A percentile compares a stretch with the other conserved stretches of the same genome.
phyloP scores from a whole-genome alignment of 2,888 invertebrate species.

The Coelopa pilipes region DNA sequence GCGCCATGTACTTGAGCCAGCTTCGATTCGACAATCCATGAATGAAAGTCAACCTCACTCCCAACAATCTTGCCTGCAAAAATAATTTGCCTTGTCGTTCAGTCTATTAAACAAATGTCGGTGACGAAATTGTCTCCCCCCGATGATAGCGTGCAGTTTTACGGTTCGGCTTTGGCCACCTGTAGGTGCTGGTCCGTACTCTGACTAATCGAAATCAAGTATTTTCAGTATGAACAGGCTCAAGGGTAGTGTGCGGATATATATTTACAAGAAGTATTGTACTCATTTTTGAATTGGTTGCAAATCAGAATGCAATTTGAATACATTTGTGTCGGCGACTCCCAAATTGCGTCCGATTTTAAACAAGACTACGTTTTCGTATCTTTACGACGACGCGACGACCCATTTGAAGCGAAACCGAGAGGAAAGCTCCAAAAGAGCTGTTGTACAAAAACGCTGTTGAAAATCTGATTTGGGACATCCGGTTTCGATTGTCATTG shows the following conservation, averaged over 20 bases:
- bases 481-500: slow-evolving; percentile 66
- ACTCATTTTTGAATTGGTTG: too few relatives aligned
- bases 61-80: background rate
- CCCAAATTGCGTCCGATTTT: too few relatives aligned
- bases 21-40: slow-evolving; percentile 9
- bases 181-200: too few relatives aligned
- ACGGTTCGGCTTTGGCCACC: background rate
- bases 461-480: slow-evolving; percentile 66
- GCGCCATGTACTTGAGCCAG: background rate
- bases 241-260: too few relatives aligned
- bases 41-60: background rate
- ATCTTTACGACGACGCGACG: too few relatives aligned
- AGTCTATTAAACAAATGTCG: background rate
- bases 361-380: too few relatives aligned
- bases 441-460: background rate
- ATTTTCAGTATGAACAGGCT: too few relatives aligned
- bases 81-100: background rate
- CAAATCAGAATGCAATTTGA: too few relatives aligned
- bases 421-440: background rate
- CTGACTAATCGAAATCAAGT: too few relatives aligned
- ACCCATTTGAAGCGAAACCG: background rate
- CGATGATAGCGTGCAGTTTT: background rate
- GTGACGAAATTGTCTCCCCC: background rate
- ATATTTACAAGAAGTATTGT: too few relatives aligned
- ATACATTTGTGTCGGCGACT: too few relatives aligned